Conservation (phyloP, 2,888 invertebrate genomes). For the Apantesis nais region DNA sequence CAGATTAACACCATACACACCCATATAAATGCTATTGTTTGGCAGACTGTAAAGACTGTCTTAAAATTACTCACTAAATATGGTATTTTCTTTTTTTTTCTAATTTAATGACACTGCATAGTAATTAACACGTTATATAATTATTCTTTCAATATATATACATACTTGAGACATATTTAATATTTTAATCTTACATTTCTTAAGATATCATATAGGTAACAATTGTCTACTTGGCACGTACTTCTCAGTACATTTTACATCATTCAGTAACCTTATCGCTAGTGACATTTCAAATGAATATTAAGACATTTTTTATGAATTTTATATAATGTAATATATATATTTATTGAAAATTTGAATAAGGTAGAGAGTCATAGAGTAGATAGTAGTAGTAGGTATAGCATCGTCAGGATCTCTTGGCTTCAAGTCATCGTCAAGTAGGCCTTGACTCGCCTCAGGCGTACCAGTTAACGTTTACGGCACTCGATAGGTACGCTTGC, state of each 20-base stretch:
- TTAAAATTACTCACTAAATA: background rate
- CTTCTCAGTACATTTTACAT: constrained; percentile 68
- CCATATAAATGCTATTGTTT: background rate
- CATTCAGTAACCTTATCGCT: constrained; percentile 73
- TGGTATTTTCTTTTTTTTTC: background rate
- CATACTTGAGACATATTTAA: constrained; percentile 21
- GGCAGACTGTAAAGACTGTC: background rate
- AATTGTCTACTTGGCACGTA: constrained; percentile 67
- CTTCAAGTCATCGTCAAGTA: constrained; percentile 62
- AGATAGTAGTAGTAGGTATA: constrained; percentile 38
- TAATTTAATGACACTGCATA: background rate
- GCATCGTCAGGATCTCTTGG: constrained; percentile 61
- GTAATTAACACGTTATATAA: background rate
- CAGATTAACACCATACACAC: background rate
- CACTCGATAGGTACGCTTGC: constrained; percentile 83
- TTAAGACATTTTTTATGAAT: constrained; percentile 60
- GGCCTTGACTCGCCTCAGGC: constrained; percentile 80
- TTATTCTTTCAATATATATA: constrained; percentile 31
- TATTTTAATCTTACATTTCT: constrained; percentile 54
- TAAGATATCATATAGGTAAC: constrained; percentile 62
- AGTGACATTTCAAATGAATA: constrained; percentile 55
- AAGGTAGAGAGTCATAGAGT: constrained; percentile 16
- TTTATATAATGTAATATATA: background rate
- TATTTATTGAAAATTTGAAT: background rate
- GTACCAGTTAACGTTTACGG: constrained; percentile 82